phyloP scores from a whole-genome alignment of 2,888 invertebrate genomes.

The Lepeophtheirus nordmannii region DNA sequence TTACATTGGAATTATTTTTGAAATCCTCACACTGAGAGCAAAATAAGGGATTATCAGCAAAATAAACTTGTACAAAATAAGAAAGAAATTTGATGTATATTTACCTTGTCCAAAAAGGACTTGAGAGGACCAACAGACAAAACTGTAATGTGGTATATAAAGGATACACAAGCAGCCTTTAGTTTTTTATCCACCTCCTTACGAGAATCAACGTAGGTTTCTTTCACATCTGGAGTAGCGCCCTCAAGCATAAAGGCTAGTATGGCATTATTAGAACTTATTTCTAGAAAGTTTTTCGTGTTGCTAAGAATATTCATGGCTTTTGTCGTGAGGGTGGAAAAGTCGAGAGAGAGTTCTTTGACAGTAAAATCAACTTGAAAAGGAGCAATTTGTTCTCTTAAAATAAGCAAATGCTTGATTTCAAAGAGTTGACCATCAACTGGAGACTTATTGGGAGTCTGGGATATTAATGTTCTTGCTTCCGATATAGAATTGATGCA shows the following conservation, averaged over 20 bases:
- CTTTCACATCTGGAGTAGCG: conserved; percentile 49
- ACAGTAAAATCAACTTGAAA: conserved; percentile 91
- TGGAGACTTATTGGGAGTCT: conserved; percentile 39
- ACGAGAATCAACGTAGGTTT: conserved; percentile 62
- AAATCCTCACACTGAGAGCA: conserved; percentile 29
- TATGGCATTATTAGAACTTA: conserved; percentile 74
- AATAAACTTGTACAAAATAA: no score
- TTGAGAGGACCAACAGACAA: conserved; percentile 57
- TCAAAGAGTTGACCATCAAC: conserved; percentile 93
- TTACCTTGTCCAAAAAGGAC: conserved; percentile 55
- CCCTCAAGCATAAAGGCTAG: conserved; percentile 82
- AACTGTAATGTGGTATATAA: conserved; percentile 60
- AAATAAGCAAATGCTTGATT: conserved; percentile 88
- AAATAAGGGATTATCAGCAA: no score
- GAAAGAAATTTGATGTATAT: neutral
- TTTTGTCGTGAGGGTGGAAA: conserved; percentile 75
- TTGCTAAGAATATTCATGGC: conserved; percentile 45
- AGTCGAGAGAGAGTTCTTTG: conserved; percentile 82
- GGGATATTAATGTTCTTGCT: neutral
- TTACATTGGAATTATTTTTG: conserved; percentile 26
- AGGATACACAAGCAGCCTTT: conserved; percentile 71
- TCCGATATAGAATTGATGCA: conserved; percentile 16
- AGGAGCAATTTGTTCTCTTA: conserved; percentile 93
- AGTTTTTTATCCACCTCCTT: conserved; percentile 87
- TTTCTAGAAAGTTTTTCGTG: conserved; percentile 66